phyloP scores from a whole-genome alignment of 2,797 vertebrate genomes.

The Danio albolineatus region DNA sequence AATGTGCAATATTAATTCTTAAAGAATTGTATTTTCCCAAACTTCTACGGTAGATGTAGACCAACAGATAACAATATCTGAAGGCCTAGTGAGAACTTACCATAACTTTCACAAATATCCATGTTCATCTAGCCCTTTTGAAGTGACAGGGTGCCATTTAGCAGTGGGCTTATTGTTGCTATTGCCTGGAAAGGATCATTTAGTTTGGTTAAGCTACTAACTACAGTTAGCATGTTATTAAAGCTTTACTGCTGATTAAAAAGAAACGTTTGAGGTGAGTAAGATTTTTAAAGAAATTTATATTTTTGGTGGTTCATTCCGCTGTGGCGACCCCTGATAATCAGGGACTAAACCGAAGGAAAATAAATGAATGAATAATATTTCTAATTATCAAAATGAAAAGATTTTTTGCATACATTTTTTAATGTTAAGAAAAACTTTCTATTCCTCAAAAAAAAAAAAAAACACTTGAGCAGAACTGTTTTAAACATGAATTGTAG shows the following conservation, averaged over 20 bases:
- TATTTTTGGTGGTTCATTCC: no score
- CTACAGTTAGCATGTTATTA: slow-evolving; percentile 51
- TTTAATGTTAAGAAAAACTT: not conserved
- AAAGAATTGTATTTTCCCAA: not conserved
- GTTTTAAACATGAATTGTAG: not conserved
- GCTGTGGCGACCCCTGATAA: no score
- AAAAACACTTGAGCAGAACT: no score
- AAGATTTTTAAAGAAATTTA: not conserved
- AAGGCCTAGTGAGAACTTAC: slow-evolving; percentile 39
- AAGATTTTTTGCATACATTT: not conserved
- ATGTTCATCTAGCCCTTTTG: slow-evolving; percentile 81
- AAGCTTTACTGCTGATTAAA: slow-evolving; percentile 2
- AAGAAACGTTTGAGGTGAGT: not conserved
- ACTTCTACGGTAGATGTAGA: not conserved
- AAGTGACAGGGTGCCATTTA: slow-evolving; percentile 84
- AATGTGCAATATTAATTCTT: not conserved
- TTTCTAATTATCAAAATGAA: not conserved
- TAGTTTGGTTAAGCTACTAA: slow-evolving; percentile 7
- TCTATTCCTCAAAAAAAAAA: no score
- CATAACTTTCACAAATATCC: slow-evolving; percentile 78
- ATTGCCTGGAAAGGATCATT: slow-evolving; percentile 73
- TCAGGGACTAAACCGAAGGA: no score
- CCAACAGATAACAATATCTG: slow-evolving; percentile 4
- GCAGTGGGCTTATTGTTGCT: slow-evolving; percentile 82
- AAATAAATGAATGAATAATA: no score